Base-by-base conservation (phyloP, 2,888 invertebrate species). In the Drosophila mercatorum region DNA sequence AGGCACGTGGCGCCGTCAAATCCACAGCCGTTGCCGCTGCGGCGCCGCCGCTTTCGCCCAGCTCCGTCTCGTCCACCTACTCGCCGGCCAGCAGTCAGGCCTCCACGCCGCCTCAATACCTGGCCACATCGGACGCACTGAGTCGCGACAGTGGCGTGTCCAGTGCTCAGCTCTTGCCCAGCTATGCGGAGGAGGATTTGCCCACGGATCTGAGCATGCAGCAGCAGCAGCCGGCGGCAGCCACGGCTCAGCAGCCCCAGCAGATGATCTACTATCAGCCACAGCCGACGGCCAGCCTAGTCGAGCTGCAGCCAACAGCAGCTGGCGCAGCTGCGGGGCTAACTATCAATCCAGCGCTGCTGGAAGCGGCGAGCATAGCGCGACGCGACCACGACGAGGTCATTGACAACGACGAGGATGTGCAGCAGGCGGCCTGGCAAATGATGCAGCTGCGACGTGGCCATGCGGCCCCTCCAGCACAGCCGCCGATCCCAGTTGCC, bases 311-410 rank as follows among this genome's bases (percentile, higher is more conserved):
- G 59, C 68, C 75, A 3, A 40, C 51, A 31, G 12, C 22, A 12
- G 17, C 61, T 17, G 28, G 10, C 1, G 49, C 49, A 41, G 12
- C 73, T 8, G 49, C 49, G 2, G 49, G 26, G 93, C 81, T 91
- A 38, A 92, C 92, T 8, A 93, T 93, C 17, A 93, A 93, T 85
- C 93, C 93, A 7, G 93, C 92, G 3, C 80, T 93, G 52, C 81
- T 93, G 3, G 93, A 92, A 65, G 92, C 92, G 51, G 93, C 93
- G 62, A 91, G 90, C 68, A 83, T 92, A 75, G 91, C 91, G n/a
- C 91, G 92, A n/a, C 89, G 89, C 22, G 72, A 78, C 36, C 67
- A 89, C 12, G 69, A 75, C 63, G 68, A 67, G 26, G 79, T 64
- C 28, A 41, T 22, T 17, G 71, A 71, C 36, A 84, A 91, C 53